A percentile compares a stretch with the other conserved stretches of the same genome.
Evolutionary conservation across 1,140 invertebrate species (phyloP).

Genomic region (Pseudobourletiella spinata): DNA sequence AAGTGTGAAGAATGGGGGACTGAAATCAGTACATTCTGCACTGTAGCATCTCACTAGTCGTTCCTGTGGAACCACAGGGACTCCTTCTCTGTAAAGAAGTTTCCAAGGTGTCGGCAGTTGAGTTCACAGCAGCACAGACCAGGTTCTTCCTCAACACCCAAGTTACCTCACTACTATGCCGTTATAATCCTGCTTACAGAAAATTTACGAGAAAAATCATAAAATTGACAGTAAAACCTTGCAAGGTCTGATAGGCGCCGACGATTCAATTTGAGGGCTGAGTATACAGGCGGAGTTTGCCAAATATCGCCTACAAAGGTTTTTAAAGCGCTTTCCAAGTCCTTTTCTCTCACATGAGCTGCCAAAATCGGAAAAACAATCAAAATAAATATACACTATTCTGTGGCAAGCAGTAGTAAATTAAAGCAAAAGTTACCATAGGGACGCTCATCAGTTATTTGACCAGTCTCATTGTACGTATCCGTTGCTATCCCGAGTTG

Average conservation of each 20-base stretch:
- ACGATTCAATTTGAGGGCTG: slow-evolving; percentile 26
- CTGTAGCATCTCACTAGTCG: slow-evolving; percentile 14
- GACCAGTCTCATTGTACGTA: slow-evolving; percentile 37
- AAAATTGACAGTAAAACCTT: no score
- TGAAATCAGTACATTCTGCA: slow-evolving; percentile 31
- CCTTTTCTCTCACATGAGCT: slow-evolving; percentile 29
- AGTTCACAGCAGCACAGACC: no score
- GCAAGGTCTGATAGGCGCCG: slow-evolving; percentile 20
- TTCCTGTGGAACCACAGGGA: not conserved
- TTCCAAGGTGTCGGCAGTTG: no score
- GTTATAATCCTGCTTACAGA: no score
- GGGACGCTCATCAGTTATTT: slow-evolving; percentile 24
- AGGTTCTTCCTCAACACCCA: no score
- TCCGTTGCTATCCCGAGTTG: slow-evolving; percentile 37
- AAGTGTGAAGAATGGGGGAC: slow-evolving; percentile 36
- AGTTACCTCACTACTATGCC: no score
- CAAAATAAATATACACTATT: not conserved
- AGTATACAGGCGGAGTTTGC: slow-evolving; percentile 35
- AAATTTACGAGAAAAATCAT: no score
- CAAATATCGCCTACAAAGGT: slow-evolving; percentile 33
- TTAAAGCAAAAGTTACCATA: slow-evolving; percentile 34
- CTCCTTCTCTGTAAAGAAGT: slow-evolving; percentile 13
- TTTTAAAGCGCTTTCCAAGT: slow-evolving; percentile 20
- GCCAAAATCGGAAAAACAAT: not conserved
- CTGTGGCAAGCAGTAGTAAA: not conserved